These are phyloP conservation scores for Noctua comes DNA, from an alignment of 2,888 invertebrate genomes.

Conservation along the genomic window DNA sequence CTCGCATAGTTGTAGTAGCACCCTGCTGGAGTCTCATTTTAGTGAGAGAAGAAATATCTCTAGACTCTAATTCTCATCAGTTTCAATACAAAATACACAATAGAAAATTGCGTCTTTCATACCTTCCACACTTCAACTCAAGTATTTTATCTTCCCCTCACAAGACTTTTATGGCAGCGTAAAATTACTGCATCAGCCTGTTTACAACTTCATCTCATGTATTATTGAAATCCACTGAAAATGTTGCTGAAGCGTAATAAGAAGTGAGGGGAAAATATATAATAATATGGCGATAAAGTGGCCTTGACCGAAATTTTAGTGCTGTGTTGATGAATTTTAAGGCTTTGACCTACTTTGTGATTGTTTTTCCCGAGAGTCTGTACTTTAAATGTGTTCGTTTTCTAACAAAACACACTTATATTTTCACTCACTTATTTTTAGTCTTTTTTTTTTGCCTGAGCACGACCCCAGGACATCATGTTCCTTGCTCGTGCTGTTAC, in stretches of 20 bases:
- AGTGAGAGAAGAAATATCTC: not conserved
- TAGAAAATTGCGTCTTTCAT: conserved; percentile 8
- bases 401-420: no score
- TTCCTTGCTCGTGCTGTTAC: no score
- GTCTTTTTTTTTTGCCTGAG: no score
- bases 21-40: no score
- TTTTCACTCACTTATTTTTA: no score
- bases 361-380: not conserved
- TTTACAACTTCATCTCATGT: conserved; percentile 57
- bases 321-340: not conserved
- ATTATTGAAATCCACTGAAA: conserved; percentile 51
- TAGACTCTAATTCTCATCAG: not conserved
- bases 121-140: not conserved
- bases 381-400: not conserved
- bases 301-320: conserved; percentile 8
- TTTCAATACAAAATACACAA: not conserved
- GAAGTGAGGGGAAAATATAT: not conserved
- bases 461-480: no score
- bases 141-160: conserved; percentile 44
- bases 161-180: conserved; percentile 57
- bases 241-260: conserved; percentile 22
- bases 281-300: not conserved
- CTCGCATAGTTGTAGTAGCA: no score
- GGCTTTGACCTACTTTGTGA: not conserved
- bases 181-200: conserved; percentile 54